These are phyloP conservation scores for Globodera ellingtonae DNA, from an alignment of 1,140 invertebrate genomes.

Conservation along the genomic window DNA sequence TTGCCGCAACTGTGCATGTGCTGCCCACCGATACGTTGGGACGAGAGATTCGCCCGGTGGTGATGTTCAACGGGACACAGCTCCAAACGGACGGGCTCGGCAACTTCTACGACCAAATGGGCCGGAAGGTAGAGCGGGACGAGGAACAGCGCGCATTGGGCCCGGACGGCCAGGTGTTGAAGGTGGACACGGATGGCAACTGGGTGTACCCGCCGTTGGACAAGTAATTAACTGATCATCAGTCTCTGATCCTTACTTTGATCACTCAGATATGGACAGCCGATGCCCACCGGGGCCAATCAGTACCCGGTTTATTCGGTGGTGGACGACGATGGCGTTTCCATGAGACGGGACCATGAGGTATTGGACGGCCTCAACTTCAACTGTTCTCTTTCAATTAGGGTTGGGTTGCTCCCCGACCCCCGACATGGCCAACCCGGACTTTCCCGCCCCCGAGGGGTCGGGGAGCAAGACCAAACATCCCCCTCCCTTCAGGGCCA, in stretches of 20 bases:
- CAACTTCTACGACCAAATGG: slow-evolving; percentile 36
- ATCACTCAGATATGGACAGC: slow-evolving; percentile 11
- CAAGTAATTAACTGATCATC: slow-evolving; percentile 17
- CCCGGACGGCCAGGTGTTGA: slow-evolving; percentile 49
- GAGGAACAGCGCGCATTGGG: slow-evolving; percentile 43
- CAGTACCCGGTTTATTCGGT: slow-evolving; percentile 19
- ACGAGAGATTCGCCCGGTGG: slow-evolving; percentile 45
- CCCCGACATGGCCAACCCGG: too few relatives aligned
- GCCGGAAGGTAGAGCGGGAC: slow-evolving; percentile 32
- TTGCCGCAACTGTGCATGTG: slow-evolving; percentile 25
- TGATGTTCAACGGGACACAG: slow-evolving; percentile 44
- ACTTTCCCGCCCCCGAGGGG: too few relatives aligned
- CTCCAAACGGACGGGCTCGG: slow-evolving; percentile 30
- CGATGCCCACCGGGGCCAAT: slow-evolving; percentile 27
- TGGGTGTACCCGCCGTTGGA: slow-evolving; percentile 58
- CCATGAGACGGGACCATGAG: slow-evolving; percentile 1
- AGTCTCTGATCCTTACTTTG: too few relatives aligned
- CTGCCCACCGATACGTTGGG: slow-evolving; percentile 49
- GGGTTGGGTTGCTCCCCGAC: too few relatives aligned
- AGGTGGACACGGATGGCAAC: slow-evolving; percentile 49
- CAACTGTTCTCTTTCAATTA: neutral
- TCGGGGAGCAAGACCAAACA: too few relatives aligned
- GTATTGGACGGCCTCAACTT: neutral
- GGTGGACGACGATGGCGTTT: slow-evolving; percentile 27
- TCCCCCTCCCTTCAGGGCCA: neutral